These are phyloP conservation scores for Tiliqua scincoides DNA, from an alignment of 2,113 vertebrate genomes.

Conservation along the genomic window DNA sequence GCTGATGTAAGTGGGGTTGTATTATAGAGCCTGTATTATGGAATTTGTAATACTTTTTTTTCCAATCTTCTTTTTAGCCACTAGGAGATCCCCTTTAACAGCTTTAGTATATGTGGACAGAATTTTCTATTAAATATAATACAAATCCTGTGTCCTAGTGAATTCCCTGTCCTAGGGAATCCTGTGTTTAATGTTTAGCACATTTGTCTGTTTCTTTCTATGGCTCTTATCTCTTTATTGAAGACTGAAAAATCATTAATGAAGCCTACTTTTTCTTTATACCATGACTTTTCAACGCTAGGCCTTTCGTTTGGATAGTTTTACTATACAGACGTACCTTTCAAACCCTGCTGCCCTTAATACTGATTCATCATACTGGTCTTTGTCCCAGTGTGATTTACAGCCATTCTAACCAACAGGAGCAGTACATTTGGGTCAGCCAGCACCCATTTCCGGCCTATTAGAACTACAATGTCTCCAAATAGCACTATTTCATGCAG, in stretches of 20 bases:
- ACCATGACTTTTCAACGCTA: not conserved
- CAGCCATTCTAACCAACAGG: no score
- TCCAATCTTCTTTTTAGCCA: slow-evolving; percentile 15
- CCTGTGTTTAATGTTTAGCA: not conserved
- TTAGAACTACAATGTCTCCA: no score
- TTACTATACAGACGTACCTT: not conserved
- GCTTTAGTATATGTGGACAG: not conserved
- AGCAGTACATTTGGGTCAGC: no score
- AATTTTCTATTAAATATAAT: not conserved
- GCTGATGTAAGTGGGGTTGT: not conserved
- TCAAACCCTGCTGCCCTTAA: no score
- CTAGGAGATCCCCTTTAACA: slow-evolving; percentile 30
- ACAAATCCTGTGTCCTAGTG: not conserved
- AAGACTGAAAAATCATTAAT: not conserved
- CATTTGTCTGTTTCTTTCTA: not conserved
- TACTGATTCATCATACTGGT: no score
- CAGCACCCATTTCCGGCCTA: no score
- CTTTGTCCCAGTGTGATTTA: no score
- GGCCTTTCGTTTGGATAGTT: not conserved
- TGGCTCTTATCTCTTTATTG: not conserved
- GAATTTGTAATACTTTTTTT: not conserved
- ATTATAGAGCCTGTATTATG: not conserved
- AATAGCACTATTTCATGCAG: no score
- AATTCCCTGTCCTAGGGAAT: not conserved
- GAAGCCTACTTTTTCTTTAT: not conserved